Evolutionary conservation across 2,113 vertebrate genomes (phyloP).

Genomic region (Sturnus vulgaris): DNA sequence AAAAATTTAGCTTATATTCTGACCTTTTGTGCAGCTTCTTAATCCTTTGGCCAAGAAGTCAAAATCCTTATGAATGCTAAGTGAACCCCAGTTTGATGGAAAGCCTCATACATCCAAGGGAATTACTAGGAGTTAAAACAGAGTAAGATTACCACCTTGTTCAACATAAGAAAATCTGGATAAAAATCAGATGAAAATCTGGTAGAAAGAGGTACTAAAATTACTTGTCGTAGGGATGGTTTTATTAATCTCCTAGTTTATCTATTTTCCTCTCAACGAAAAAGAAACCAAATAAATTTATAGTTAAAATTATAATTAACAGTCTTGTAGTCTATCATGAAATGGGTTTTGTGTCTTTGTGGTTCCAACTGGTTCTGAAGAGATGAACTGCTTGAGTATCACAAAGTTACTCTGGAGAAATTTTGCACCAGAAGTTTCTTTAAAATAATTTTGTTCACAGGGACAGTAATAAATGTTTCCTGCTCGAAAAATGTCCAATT

Average conservation of each 20-base stretch:
- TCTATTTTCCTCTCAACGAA: not conserved
- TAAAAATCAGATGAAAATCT: not conserved
- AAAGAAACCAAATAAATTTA: not conserved
- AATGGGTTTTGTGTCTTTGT: not conserved
- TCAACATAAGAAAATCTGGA: not conserved
- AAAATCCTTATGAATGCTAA: not conserved
- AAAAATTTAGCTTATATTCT: not conserved
- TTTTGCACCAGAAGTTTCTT: not conserved
- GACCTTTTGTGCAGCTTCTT: not conserved
- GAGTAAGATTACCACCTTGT: not conserved
- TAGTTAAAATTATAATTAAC: not conserved
- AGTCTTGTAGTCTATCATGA: not conserved
- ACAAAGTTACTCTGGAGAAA: not conserved
- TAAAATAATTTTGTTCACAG: not conserved
- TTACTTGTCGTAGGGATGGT: not conserved
- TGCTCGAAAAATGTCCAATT: not conserved
- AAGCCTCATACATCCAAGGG: not conserved
- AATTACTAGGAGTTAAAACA: not conserved
- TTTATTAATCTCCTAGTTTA: not conserved
- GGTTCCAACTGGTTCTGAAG: not conserved
- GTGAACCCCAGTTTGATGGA: not conserved
- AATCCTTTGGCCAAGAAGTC: not conserved
- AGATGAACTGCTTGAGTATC: not conserved
- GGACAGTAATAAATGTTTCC: not conserved
- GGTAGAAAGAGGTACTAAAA: not conserved